phyloP scores from a whole-genome alignment of 64 coral and sea anemone genomes.

The Stichodactyla mertensii region DNA sequence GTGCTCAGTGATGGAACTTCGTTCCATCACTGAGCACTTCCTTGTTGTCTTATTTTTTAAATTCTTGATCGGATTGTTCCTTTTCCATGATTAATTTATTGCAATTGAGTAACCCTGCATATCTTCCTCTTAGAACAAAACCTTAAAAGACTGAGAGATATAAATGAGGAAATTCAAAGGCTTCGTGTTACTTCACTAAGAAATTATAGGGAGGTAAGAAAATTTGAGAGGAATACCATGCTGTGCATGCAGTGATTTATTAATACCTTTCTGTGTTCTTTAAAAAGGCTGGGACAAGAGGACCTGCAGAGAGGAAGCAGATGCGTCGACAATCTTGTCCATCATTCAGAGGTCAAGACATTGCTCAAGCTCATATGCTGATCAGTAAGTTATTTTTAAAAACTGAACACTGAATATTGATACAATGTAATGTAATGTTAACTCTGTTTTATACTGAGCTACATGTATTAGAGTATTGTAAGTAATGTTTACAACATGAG shows the following conservation, averaged over 20 bases:
- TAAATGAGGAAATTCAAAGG: constrained; percentile 92
- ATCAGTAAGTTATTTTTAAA: background rate
- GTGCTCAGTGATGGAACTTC: no score
- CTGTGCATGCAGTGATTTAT: no score
- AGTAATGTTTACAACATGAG: no score
- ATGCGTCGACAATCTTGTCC: constrained; percentile 66
- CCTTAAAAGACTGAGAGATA: constrained; percentile 69
- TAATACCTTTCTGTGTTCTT: background rate
- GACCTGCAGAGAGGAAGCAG: constrained; percentile 33
- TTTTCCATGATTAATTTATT: background rate
- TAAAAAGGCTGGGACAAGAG: constrained; percentile 30
- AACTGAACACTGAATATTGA: no score
- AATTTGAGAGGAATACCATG: background rate
- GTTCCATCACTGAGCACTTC: no score
- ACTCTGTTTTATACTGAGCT: no score
- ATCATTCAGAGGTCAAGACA: constrained; percentile 69
- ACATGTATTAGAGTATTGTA: no score
- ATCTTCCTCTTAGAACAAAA: constrained; percentile 62
- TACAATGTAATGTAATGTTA: no score
- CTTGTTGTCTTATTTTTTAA: no score
- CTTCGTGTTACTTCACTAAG: constrained; percentile 76
- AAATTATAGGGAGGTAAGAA: constrained; percentile 62
- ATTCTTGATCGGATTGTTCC: no score
- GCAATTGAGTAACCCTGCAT: background rate
- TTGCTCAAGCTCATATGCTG: constrained; percentile 48